Evolutionary conservation across 2,888 invertebrate genomes (phyloP), one percentile per base, ranked within the genome.

Genomic region (Piscicola geometra): DNA sequence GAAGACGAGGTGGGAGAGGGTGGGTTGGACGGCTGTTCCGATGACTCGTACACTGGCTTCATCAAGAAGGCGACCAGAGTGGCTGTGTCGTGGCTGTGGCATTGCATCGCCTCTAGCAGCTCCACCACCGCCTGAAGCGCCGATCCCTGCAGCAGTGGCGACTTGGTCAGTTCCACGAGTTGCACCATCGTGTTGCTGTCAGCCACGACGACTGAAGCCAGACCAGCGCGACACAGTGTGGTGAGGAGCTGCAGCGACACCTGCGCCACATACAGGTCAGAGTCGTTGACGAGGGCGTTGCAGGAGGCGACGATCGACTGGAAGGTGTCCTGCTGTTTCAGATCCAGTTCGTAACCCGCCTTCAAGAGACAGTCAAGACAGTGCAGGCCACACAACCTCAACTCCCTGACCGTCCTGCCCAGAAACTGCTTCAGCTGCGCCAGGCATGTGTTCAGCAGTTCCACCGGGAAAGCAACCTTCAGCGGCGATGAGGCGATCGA

Each of bases 181-280:
- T 94, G 82, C 1, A 82, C 82, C 73, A 86, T 77, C 71, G 85
- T 84, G 50, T 82, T 83, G 30, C 81, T 79, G 47, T 82, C 81
- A 47, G 83, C 81, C 47, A 80, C 80, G 12, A 81, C 77, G 81
- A 84, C 41, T 33, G 81, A 82, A n/a, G 81, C 76, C 67, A 81
- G 82, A 80, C 83, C 82, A 47, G 83, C 81, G 73, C 80, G 79
- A 30, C 83, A 84, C 72, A 85, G 82, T 25, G 85, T 83, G 33
- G 84, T 85, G 79, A 85, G 80, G 70, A 85, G 80, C 78, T 82
- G 82, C 78, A 85, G 76, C n/a, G 84, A 83, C 78, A 87, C 85
- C 87, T 97, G 97, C 70, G 97, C 94, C 81, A 99, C 94, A 86
- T 98, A 96, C 78, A 99, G 88, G 87, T 99, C 99, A 66, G 92